Evolutionary conservation across 2,888 invertebrate species (phyloP).

Genomic region (Anaspis maculata): DNA sequence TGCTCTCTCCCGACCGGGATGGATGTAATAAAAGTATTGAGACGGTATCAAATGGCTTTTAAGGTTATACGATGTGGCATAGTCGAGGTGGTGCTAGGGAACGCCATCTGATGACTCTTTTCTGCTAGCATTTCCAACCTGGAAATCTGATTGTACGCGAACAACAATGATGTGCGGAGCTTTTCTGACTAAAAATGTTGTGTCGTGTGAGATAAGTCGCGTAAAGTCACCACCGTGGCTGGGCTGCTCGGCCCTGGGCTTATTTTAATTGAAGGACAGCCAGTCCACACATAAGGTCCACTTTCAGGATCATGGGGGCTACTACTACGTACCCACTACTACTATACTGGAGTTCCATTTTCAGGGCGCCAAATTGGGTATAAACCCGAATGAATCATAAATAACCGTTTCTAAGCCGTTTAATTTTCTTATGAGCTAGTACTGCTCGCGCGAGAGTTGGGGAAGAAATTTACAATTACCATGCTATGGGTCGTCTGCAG

Average conservation of each 20-base stretch:
- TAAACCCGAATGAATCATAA: constrained; percentile 31
- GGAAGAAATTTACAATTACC: neutral
- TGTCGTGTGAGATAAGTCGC: neutral
- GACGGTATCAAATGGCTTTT: neutral
- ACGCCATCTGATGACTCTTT: too few species aligned
- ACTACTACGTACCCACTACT: too few species aligned
- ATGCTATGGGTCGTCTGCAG: neutral
- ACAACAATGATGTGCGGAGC: too few species aligned
- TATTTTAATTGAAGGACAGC: neutral
- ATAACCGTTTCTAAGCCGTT: constrained; percentile 29
- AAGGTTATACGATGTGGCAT: too few species aligned
- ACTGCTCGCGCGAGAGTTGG: neutral
- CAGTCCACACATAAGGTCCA: neutral
- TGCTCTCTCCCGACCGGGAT: neutral
- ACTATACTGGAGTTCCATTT: neutral
- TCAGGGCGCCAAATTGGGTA: constrained; percentile 29
- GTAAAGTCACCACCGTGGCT: neutral
- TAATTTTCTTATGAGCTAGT: constrained; percentile 23
- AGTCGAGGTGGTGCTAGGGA: too few species aligned
- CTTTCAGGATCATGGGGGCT: neutral
- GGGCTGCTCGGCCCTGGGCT: too few species aligned
- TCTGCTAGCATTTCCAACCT: too few species aligned
- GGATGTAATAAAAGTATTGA: constrained; percentile 7
- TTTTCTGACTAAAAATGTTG: neutral
- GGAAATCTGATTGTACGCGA: too few species aligned